Conservation (phyloP, 2,113 vertebrate species). For the Lepidothrix coronata region DNA sequence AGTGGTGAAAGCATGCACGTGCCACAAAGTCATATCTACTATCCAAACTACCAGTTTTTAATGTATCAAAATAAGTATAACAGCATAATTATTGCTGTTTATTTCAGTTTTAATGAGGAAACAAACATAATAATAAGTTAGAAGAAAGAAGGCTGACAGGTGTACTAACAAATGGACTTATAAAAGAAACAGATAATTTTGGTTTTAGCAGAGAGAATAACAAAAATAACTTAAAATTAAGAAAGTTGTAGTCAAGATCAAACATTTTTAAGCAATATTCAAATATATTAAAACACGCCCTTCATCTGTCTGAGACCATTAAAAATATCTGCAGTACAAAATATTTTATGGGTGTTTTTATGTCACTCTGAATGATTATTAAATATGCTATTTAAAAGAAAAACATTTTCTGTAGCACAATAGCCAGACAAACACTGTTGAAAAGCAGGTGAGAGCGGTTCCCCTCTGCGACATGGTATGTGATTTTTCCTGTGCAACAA, state of each 20-base stretch:
- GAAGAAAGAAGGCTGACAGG: neutral
- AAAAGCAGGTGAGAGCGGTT: neutral
- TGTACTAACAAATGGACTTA: neutral
- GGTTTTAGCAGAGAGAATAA: neutral
- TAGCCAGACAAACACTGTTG: neutral
- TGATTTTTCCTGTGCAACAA: neutral
- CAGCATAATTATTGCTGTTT: neutral
- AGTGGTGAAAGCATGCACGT: neutral
- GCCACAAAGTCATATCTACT: neutral
- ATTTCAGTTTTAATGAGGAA: slow-evolving; percentile 11
- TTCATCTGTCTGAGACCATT: neutral
- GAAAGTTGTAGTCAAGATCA: neutral
- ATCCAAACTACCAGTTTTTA: neutral
- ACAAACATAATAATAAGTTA: neutral
- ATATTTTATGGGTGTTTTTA: neutral
- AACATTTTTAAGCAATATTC: neutral
- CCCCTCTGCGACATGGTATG: neutral
- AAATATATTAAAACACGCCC: neutral
- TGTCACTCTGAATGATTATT: neutral
- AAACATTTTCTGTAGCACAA: neutral
- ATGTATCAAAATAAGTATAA: neutral
- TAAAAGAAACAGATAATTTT: neutral
- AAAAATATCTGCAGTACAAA: neutral
- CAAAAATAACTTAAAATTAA: neutral
- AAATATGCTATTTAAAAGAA: neutral